Percentiles rank a stretch among this genome's conserved stretches.
Evolutionary conservation across 1,140 invertebrate genomes (phyloP).

Genomic region (Ceratina japonica): DNA sequence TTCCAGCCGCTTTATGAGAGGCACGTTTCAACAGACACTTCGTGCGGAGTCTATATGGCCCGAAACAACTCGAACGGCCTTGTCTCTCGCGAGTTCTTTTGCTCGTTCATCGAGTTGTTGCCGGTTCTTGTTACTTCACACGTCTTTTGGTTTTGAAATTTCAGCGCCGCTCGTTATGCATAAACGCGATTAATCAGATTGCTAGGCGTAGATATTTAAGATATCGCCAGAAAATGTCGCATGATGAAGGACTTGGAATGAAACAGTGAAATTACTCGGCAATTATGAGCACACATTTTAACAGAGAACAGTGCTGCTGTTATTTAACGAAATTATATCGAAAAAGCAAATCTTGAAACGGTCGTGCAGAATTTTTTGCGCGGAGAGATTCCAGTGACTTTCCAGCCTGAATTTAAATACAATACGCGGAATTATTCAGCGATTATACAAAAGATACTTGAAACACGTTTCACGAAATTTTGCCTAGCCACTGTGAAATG

Average conservation of each 20-base stretch:
- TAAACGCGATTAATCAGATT: not conserved
- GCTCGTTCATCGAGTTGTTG: slow-evolving; percentile 3
- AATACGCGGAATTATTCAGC: too few relatives aligned
- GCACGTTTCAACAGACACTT: slow-evolving; percentile 6
- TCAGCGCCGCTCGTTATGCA: not conserved
- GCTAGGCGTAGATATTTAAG: not conserved
- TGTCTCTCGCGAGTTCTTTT: not conserved
- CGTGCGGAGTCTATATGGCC: not conserved
- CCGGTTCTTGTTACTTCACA: not conserved
- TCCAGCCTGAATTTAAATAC: too few relatives aligned
- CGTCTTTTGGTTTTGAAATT: not conserved
- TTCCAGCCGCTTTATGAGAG: not conserved
- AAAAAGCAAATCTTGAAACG: too few relatives aligned
- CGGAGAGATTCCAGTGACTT: too few relatives aligned
- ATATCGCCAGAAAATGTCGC: too few relatives aligned
- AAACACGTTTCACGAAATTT: too few relatives aligned
- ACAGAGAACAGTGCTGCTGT: too few relatives aligned
- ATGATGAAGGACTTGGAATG: not conserved
- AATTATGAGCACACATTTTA: not conserved
- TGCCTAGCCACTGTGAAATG: too few relatives aligned
- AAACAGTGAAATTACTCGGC: not conserved
- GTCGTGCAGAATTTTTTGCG: too few relatives aligned
- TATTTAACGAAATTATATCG: too few relatives aligned
- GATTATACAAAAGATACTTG: too few relatives aligned
- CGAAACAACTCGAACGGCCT: not conserved